Conservation (phyloP, 1,140 invertebrate genomes). For the Hyles vespertilio region DNA sequence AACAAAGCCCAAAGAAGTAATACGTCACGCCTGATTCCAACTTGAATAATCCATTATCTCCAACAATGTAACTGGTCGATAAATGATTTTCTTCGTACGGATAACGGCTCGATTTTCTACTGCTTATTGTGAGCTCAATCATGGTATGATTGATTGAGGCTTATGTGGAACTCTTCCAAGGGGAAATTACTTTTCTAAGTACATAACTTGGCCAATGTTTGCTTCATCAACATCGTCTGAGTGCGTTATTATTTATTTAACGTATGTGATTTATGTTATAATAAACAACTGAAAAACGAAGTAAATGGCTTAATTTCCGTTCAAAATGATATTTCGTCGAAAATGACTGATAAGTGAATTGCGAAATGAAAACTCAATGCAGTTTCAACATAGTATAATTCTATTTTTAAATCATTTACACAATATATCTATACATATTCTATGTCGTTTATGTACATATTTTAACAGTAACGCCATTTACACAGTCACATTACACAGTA, state of each 20-base stretch:
- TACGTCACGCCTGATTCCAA: slow-evolving; percentile 22
- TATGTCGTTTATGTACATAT: not conserved
- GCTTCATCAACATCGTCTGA: slow-evolving; percentile 15
- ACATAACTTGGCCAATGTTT: slow-evolving; percentile 16
- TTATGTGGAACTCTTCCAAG: slow-evolving; percentile 39
- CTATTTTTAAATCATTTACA: slow-evolving; percentile 2
- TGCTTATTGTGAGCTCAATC: slow-evolving; percentile 46
- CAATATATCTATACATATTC: too few relatives aligned
- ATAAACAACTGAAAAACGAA: too few relatives aligned
- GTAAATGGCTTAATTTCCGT: too few relatives aligned
- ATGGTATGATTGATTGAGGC: slow-evolving; percentile 43
- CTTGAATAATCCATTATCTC: slow-evolving; percentile 32
- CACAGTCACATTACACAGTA: too few relatives aligned
- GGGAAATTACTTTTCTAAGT: slow-evolving; percentile 33
- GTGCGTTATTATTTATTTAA: slow-evolving; percentile 15
- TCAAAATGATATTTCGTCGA: not conserved
- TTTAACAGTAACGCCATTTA: not conserved
- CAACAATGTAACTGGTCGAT: slow-evolving; percentile 35
- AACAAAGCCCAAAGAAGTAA: slow-evolving; percentile 10
- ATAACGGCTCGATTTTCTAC: slow-evolving; percentile 40
- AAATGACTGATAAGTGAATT: not conserved
- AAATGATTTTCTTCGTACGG: slow-evolving; percentile 42
- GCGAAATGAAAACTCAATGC: not conserved
- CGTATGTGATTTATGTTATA: not conserved
- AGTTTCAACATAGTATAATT: slow-evolving; percentile 6